Evolutionary conservation across 2,888 invertebrate species (phyloP).

Genomic region (Petrophora chlorosata): DNA sequence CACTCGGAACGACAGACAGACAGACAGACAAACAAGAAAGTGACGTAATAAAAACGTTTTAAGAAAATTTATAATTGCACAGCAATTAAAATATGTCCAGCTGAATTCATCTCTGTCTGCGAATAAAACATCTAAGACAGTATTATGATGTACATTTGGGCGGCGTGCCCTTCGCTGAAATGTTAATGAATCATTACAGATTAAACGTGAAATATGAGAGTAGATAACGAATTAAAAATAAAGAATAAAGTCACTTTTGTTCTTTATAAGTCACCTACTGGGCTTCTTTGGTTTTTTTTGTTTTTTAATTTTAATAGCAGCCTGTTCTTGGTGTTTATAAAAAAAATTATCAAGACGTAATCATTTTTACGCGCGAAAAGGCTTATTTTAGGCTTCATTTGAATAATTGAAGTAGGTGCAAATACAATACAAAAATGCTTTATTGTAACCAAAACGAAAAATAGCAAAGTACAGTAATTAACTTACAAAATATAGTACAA

Average conservation of each 20-base stretch:
- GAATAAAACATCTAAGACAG: constrained; percentile 62
- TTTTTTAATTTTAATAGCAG: not conserved
- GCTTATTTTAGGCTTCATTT: too few species aligned
- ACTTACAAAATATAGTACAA: too few species aligned
- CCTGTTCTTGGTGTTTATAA: too few species aligned
- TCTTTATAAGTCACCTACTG: constrained; percentile 3
- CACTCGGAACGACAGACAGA: too few species aligned
- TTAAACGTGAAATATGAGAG: constrained; percentile 69
- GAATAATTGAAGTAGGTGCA: too few species aligned
- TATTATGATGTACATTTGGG: constrained; percentile 65
- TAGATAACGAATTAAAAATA: constrained; percentile 50
- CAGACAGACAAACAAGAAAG: too few species aligned
- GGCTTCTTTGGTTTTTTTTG: not conserved
- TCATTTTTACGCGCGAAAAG: too few species aligned
- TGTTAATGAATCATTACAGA: constrained; percentile 80
- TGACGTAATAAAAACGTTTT: not conserved
- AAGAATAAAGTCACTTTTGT: constrained; percentile 32
- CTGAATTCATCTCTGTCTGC: constrained; percentile 51
- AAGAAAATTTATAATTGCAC: not conserved
- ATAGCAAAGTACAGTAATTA: too few species aligned
- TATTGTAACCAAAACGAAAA: too few species aligned
- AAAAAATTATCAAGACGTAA: too few species aligned
- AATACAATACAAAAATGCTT: too few species aligned
- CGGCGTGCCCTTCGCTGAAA: constrained; percentile 58
- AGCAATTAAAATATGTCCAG: not conserved